Percentiles rank a stretch among this genome's conserved stretches.
Conservation (phyloP, 2,888 invertebrate species). For the Epinotia ramella region DNA sequence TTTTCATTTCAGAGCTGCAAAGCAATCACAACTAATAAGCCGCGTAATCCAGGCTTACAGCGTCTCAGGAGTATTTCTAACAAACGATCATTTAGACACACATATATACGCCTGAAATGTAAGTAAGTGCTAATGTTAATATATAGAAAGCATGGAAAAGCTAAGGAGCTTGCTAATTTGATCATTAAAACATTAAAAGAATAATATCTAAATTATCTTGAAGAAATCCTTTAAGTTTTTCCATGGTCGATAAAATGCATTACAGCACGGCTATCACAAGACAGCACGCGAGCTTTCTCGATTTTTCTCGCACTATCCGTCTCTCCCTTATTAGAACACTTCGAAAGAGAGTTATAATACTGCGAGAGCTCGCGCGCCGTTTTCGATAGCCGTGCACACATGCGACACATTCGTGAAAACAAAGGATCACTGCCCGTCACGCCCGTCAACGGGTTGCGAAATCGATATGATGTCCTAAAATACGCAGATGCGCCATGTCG, state of each 20-base stretch:
- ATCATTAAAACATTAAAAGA: too few relatives aligned
- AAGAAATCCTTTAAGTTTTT: too few relatives aligned
- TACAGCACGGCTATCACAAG: too few relatives aligned
- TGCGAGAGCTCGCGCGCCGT: too few relatives aligned
- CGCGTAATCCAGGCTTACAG: neutral
- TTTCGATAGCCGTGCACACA: too few relatives aligned
- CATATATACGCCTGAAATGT: neutral
- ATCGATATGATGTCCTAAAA: slow-evolving; percentile 24
- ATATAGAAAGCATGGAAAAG: neutral
- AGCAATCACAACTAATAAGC: neutral
- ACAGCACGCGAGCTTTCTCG: too few relatives aligned
- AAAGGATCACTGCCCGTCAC: neutral
- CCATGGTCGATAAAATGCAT: too few relatives aligned
- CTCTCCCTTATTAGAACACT: too few relatives aligned
- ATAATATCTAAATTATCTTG: too few relatives aligned
- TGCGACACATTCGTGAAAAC: neutral
- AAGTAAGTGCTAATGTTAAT: neutral
- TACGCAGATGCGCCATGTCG: slow-evolving; percentile 1
- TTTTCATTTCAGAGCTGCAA: slow-evolving; percentile 2
- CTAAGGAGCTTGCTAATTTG: neutral
- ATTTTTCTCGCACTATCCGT: too few relatives aligned
- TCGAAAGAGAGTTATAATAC: too few relatives aligned
- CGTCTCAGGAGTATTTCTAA: neutral
- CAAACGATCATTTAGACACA: neutral
- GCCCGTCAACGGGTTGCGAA: neutral